Evolutionary conservation across 2,797 vertebrate genomes (phyloP).

Genomic region (Picus viridis): DNA sequence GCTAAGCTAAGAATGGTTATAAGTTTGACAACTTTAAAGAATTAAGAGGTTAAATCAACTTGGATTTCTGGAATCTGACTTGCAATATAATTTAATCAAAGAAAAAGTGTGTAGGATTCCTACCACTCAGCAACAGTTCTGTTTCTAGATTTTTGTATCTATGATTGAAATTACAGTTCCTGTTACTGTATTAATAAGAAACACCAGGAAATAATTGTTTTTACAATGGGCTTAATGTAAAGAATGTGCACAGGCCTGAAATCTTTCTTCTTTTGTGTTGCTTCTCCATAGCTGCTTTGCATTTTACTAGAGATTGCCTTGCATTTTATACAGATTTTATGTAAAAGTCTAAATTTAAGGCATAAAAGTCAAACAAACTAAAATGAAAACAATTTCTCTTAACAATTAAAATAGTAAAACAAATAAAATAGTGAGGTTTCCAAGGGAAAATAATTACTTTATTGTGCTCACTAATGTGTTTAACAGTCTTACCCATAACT

Average conservation of each 20-base stretch:
- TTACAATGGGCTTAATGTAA: background rate
- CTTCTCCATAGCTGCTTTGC: background rate
- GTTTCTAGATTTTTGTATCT: background rate
- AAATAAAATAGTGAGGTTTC: background rate
- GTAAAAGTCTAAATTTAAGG: conserved; percentile 21
- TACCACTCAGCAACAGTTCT: background rate
- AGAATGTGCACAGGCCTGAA: background rate
- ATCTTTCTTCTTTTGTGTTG: background rate
- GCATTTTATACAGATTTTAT: conserved; percentile 21
- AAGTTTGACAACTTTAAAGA: conserved; percentile 38
- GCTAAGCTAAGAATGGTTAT: background rate
- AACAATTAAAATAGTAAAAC: background rate
- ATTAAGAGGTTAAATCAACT: conserved; percentile 32
- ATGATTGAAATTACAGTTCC: background rate
- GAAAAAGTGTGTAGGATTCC: background rate
- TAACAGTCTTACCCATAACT: background rate
- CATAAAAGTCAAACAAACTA: conserved; percentile 14
- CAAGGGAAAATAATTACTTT: background rate
- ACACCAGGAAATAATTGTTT: background rate
- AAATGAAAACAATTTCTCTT: conserved; percentile 51
- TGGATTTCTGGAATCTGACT: conserved; percentile 2
- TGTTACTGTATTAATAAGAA: background rate
- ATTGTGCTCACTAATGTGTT: background rate
- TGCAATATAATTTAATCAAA: background rate
- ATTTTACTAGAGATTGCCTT: background rate